Base-by-base conservation (phyloP, 2,797 vertebrate genomes). In the Sorex maritimensis region DNA sequence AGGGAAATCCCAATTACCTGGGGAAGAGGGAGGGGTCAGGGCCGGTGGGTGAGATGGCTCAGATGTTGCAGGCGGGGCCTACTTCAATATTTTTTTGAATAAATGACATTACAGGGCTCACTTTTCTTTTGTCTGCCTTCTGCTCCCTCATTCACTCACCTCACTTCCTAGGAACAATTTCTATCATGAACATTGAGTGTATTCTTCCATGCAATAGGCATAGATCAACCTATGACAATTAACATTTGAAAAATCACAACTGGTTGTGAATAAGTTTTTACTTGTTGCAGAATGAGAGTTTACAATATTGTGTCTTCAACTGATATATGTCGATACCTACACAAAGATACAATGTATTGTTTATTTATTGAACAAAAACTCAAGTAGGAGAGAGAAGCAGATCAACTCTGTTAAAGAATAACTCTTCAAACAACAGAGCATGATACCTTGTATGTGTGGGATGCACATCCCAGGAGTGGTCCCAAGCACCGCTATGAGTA, bases 1-100 rank as follows among this genome's bases (percentile, higher is more conserved):
- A 34, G 34, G 34, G 34, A 34, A 34, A 34, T 34, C 34, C 34
- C 34, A 34, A 34, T 34, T 34, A 34, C 34, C 34, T 34, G 34
- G 34, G 34, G 34, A 34, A 34, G 34, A 34, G 34, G 34, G 34
- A 34, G 34, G 34, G 34, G 34, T 34, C 34, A 34, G 34, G 34
- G 34, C 34, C 34, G 34, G 34, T 34, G 34, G 34, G 34, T 34
- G 34, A 34, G 34, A 34, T 34, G 34, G 34, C 34, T 34, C 34
- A 34, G 34, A 34, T 2, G 34, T 34, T 34, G 34, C 34, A 34
- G 34, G 34, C 34, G 34, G 34, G 34, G 34, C 34, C 34, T 88
- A 83, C 44, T 91, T 91, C 58, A 67, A 23, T 49, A 52, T 52
- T 73, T 90, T 86, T 49, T 61, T 24, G 55, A 81, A 63, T 72